Evolutionary conservation across 1,140 invertebrate genomes (phyloP).

Genomic region (Aphis craccivora): DNA sequence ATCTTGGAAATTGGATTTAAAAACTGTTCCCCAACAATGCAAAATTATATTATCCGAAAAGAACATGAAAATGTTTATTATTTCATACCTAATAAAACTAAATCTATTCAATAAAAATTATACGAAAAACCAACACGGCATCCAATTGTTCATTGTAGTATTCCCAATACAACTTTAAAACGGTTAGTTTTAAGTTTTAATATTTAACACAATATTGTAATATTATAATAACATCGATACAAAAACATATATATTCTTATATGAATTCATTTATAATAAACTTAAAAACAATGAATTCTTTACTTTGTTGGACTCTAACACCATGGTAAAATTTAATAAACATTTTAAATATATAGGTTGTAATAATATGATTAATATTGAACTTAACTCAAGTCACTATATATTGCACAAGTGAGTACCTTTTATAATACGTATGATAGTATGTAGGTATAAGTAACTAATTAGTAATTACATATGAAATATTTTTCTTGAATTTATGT

Average conservation of each 20-base stretch:
- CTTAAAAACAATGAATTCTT: not conserved
- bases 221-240: too few species aligned
- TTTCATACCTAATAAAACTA: not conserved
- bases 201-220: not conserved
- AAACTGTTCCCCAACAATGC: not conserved
- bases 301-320: not conserved
- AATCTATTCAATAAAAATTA: not conserved
- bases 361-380: not conserved
- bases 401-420: too few species aligned
- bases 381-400: not conserved
- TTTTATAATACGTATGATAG: not conserved
- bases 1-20: not conserved
- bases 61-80: not conserved
- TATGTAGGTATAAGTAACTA: not conserved
- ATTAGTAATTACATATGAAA: too few species aligned
- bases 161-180: not conserved
- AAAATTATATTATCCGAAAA: not conserved
- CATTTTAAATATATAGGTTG: not conserved
- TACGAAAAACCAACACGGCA: not conserved
- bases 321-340: not conserved
- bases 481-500: not conserved
- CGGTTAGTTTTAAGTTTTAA: not conserved
- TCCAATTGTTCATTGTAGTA: not conserved
- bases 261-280: too few species aligned
- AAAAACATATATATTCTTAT: too few species aligned